These are phyloP conservation scores for Strigamia crassipes DNA, from an alignment of 2,888 invertebrate species.

Conservation along the genomic window DNA sequence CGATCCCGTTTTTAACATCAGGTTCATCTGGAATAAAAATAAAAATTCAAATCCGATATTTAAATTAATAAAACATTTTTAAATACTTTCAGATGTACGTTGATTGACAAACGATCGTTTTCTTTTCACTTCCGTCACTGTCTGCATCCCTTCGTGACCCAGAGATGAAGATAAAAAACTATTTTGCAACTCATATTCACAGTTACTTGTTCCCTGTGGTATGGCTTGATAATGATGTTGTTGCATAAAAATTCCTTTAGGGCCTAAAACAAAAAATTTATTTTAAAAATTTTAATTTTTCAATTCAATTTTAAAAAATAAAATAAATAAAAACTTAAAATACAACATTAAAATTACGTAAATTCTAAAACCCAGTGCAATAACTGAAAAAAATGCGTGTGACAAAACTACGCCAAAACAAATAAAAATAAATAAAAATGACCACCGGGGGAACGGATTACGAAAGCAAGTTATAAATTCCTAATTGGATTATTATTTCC, in stretches of 20 bases:
- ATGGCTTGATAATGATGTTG: conserved; percentile 91
- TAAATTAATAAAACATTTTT: neutral
- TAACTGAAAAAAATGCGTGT: neutral
- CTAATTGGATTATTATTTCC: neutral
- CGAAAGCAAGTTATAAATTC: conserved; percentile 3
- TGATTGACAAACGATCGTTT: conserved; percentile 31
- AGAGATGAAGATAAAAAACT: neutral
- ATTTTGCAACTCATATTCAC: neutral
- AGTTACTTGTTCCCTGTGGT: conserved; percentile 59
- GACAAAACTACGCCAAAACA: neutral
- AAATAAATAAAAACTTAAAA: neutral
- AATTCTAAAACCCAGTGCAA: neutral
- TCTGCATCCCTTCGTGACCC: conserved; percentile 18
- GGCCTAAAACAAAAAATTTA: conserved; percentile 64
- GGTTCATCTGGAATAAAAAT: neutral
- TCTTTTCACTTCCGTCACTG: conserved; percentile 46
- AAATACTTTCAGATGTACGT: conserved; percentile 34
- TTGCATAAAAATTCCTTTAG: conserved; percentile 86
- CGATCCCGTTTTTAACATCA: conserved; percentile 19
- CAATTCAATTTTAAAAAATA: neutral
- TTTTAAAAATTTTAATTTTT: neutral
- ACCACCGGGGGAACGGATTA: neutral
- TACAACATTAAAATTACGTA: neutral
- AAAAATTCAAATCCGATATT: no score
- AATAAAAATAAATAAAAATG: conserved; percentile 19